phyloP scores from a whole-genome alignment of 1,140 invertebrate species.

The Drosophila ogumai region DNA sequence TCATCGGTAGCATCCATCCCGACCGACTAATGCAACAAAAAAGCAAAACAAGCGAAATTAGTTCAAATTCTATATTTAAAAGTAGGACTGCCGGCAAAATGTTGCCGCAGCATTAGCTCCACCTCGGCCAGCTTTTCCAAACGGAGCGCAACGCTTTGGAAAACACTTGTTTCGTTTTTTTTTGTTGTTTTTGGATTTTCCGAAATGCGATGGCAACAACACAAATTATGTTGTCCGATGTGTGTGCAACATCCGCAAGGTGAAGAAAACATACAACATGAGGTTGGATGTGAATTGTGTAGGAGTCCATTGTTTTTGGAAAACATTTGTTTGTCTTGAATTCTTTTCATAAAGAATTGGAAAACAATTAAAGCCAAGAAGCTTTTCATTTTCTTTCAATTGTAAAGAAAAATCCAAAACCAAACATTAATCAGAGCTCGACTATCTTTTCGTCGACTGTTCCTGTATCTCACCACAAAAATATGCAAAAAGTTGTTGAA shows the following conservation, averaged over 20 bases:
- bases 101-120: constrained; percentile 57
- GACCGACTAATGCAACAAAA: constrained; percentile 42
- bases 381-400: neutral
- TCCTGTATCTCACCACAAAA: constrained; percentile 36
- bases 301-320: neutral
- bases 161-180: constrained; percentile 76
- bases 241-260: constrained; percentile 44
- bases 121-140: constrained; percentile 60
- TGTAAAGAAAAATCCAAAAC: too few relatives aligned
- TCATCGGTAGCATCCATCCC: constrained; percentile 40
- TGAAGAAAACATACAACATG: constrained; percentile 28
- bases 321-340: neutral
- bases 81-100: constrained; percentile 80
- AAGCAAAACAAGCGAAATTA: constrained; percentile 71
- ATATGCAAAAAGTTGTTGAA: constrained; percentile 60
- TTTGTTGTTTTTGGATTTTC: constrained; percentile 37
- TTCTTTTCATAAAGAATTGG: neutral
- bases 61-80: constrained; percentile 83
- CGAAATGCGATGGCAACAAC: constrained; percentile 35
- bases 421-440: constrained; percentile 21
- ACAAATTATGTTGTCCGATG: constrained; percentile 42
- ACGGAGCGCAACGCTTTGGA: constrained; percentile 75
- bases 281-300: constrained; percentile 8
- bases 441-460: constrained; percentile 21
- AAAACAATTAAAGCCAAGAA: neutral